These are phyloP conservation scores for Podabrus alpinus DNA, from an alignment of 2,888 invertebrate genomes.

Conservation along the genomic window DNA sequence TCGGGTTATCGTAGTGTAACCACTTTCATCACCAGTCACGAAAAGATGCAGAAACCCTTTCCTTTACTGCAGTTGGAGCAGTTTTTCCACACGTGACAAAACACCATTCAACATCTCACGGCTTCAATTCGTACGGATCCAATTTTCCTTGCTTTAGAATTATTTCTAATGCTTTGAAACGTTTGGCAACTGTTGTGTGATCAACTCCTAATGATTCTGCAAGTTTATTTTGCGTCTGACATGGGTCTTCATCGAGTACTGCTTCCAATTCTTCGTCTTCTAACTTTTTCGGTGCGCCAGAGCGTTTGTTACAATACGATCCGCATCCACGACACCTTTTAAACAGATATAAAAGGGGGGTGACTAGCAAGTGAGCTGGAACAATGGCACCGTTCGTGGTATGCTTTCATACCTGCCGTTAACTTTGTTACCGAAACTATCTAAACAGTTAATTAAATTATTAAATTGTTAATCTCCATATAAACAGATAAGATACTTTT, in stretches of 20 bases:
- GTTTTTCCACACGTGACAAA: too few species aligned
- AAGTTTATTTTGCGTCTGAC: not conserved
- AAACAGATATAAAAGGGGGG: too few species aligned
- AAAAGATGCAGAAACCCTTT: too few species aligned
- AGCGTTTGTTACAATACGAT: too few species aligned
- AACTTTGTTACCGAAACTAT: constrained; percentile 93
- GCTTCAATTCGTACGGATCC: too few species aligned
- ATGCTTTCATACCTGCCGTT: constrained; percentile 95
- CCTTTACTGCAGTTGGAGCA: too few species aligned
- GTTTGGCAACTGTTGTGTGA: not conserved
- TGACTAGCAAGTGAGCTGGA: constrained; percentile 97
- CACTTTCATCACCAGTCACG: not conserved
- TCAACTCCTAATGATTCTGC: not conserved
- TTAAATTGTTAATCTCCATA: not conserved
- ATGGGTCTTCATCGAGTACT: not conserved
- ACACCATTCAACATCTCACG: too few species aligned
- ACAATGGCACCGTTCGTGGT: constrained; percentile 89
- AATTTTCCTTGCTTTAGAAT: not conserved
- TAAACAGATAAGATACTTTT: constrained; percentile 63
- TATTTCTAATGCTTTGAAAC: not conserved
- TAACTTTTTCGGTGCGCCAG: too few species aligned
- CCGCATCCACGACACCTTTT: too few species aligned
- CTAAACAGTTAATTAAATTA: constrained; percentile 53
- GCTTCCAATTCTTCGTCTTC: too few species aligned
- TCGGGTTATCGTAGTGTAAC: not conserved